Evolutionary conservation across 2,113 vertebrate genomes (phyloP), one percentile per base, ranked within the genome.

Genomic region (Perca schrenkii): DNA sequence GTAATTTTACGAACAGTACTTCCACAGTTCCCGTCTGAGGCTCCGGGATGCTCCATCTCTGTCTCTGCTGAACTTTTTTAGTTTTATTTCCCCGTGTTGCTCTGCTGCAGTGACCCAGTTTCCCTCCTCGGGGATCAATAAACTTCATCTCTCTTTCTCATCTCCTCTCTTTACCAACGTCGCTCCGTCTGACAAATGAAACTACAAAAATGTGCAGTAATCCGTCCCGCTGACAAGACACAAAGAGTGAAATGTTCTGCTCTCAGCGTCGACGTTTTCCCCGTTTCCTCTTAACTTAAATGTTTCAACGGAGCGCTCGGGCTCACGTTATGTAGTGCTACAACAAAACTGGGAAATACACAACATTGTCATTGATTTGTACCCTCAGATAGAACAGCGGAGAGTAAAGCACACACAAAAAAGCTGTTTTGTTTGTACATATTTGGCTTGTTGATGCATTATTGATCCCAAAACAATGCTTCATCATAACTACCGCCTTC

Each of bases 51-150:
- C 40, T 50, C 34, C 0, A 4, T 60, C 46, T 72, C 52, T 50
- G 21, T 34, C 34, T 34, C 34, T 34, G 34, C 34, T 34, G 5
- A 34, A 34, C 34, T 63, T 49, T 49, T 85, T 52, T 53, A 52
- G 22, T 60, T 82, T 36, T 60, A 25, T 17, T 79, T 63, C 25
- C 25, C 52, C 68, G 61, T 77, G 28, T 66, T 73, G 70, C 14
- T 75, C 68, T 76, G 78, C 85, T 80, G 87, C 84, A 86, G 72
- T 46, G 86, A 82, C 82, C 84, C 82, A 82, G 75, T 85, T 91
- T 70, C 57, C 4, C 79, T 83, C 85, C 73, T 76, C 77, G 49
- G 82, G 77, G 82, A 89, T 88, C 88, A 71, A 92, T 89, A 85
- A 61, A n/a, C 73, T 74, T 76, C 76, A 72, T 86, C 79, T 75